Base-by-base conservation (phyloP, 1,140 invertebrate species). In the Whitmania pigra region DNA sequence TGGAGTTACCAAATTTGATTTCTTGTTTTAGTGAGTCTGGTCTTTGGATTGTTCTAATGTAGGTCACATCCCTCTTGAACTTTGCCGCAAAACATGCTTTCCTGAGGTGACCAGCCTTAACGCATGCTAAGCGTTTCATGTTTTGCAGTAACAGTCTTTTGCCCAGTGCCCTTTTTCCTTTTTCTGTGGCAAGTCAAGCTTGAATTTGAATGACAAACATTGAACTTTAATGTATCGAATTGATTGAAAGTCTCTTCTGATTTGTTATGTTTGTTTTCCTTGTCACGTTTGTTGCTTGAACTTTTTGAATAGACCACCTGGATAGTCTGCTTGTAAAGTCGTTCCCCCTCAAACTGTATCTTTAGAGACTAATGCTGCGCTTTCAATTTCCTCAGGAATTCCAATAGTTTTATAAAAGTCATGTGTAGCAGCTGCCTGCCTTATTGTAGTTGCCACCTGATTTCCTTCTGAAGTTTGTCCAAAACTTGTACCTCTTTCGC, bases 141-240 rank as follows among this genome's bases (percentile, higher is more conserved):
- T 57, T 57, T 57, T 57, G 54, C 20, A 57, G 54, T 20, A 57
- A 57, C 54, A 57, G 9, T 57, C 54, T 57, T 20, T n/a, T 20
- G 54, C 54, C 25, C 54, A 57, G 54, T 57, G 54, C 2, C 9
- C 54, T 57, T 5, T 57, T 57, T 57, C 25, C 54, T 9, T 4
- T 25, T 4, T 57, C 54, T 57, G 54, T 57, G 2, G 25, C 54
- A 57, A n/a, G 54, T n/a, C 54, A 25, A 57, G 9, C 9, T 57
- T 20, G 25, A 3, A 57, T 3, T 57, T 57, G 54, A 4, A 4
- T 57, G 20, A 20, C 20, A 9, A 57, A 57, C 25, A 20, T 25
- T 25, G 20, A 57, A 20, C 54, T 57, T 20, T 5, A n/a, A 36
- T 36, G 6, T 36, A 6, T 36, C 6, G 31, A 36, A 36, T 3